Base-by-base conservation (phyloP, 2,797 vertebrate species). In the Alfaro cultratus region DNA sequence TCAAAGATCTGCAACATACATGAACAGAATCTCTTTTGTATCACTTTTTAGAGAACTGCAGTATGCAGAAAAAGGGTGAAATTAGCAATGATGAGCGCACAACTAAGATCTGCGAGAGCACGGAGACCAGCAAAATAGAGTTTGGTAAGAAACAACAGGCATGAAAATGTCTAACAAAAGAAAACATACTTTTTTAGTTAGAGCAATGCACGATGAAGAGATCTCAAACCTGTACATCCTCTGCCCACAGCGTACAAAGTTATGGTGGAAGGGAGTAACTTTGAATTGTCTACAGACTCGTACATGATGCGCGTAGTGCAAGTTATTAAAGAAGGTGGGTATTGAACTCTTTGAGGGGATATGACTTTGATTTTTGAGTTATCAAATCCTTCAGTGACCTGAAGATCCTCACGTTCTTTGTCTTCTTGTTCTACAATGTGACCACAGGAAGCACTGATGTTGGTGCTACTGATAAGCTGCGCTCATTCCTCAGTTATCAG, bases 251-350 rank as follows among this genome's bases (percentile, higher is more conserved):
- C 83, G 16, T 95, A 94, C 85, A 93, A 93, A 86, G 82, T 83
- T 3, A 47, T 1, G 18, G 12, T 95, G 73, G 87, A 91, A 29
- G 0, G 13, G 0, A 45, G 79, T 41, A 8, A 0, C 4, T 31
- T 73, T 0, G 39, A 5, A 0, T 0, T 71, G 34, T 76, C 87
- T 55, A 89, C 86, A 57, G 94, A 94, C 80, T 74, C 41, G 68
- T 95, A 95, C 80, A 78, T 0, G 11, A 83, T 93, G 76, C 57
- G n/a, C 34, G 68, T 95, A 23, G 5, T 73, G 23, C 0, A 85
- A 0, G 77, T 90, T 77, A 80, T 94, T 77, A 96, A 95, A 82
- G 92, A 91, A 85, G 95, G 95, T 94, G 79, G 5, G 92, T 87
- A 8, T 36, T n/a, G 9, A 64, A 18, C 8, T 39, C 0, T 74